Evolutionary conservation across 1,140 invertebrate genomes (phyloP).

Genomic region (Venustaconcha ellipsiformis): DNA sequence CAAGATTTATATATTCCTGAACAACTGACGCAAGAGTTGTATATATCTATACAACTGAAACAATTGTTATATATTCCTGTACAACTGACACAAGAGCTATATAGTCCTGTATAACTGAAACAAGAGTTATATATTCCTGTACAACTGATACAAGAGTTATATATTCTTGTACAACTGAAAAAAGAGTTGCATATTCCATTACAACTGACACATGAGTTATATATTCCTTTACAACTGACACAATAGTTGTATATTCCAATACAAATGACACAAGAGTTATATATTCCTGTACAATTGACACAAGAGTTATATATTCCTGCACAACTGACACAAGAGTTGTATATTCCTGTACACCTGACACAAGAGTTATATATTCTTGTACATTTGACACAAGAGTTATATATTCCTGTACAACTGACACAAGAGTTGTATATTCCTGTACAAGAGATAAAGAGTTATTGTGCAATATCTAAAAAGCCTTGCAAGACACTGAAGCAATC

Average conservation of each 20-base stretch:
- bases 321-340: constrained; percentile 21
- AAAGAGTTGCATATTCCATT: not conserved
- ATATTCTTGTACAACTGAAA: too few relatives aligned
- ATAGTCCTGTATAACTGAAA: too few relatives aligned
- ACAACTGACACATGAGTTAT: constrained; percentile 21
- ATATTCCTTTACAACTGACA: constrained; percentile 18
- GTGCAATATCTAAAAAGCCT: not conserved
- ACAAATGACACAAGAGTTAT: constrained; percentile 20
- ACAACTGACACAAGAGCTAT: too few relatives aligned
- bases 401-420: constrained; percentile 19
- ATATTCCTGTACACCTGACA: constrained; percentile 16
- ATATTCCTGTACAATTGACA: constrained; percentile 15
- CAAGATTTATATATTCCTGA: not conserved
- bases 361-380: not conserved
- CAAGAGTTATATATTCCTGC: not conserved
- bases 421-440: not conserved
- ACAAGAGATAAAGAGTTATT: not conserved
- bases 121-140: too few relatives aligned
- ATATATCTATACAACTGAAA: too few relatives aligned
- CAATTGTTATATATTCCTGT: too few relatives aligned
- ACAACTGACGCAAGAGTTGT: constrained; percentile 15
- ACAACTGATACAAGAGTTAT: too few relatives aligned
- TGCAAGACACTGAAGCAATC: too few relatives aligned
- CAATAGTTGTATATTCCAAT: not conserved
- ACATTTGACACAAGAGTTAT: constrained; percentile 20